Evolutionary conservation across 2,888 invertebrate species (phyloP).

Genomic region (Hirtodrosophila histrioides): DNA sequence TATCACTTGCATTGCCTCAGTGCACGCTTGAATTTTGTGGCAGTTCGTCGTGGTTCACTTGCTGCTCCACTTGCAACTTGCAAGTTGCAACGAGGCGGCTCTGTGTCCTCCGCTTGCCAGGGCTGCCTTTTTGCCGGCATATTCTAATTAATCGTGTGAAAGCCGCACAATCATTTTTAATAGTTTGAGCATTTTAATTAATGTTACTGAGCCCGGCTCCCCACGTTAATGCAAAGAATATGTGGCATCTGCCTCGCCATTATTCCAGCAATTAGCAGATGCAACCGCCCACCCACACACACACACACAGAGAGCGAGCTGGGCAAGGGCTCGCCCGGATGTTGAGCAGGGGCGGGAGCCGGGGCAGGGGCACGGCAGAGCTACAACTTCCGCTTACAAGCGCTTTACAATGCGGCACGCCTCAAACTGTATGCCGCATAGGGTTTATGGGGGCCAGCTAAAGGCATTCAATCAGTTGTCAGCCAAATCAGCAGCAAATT

Average conservation of each 20-base stretch:
- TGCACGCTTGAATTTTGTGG: constrained; percentile 44
- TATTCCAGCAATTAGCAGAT: constrained; percentile 46
- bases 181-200: constrained; percentile 63
- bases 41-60: constrained; percentile 65
- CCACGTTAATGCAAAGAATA: constrained; percentile 40
- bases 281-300: constrained; percentile 46
- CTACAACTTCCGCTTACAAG: constrained; percentile 66
- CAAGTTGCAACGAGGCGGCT: background rate
- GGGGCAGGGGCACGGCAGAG: constrained; percentile 13
- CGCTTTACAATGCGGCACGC: constrained; percentile 63
- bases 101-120: too few species aligned
- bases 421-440: constrained; percentile 34
- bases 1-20: constrained; percentile 55
- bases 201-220: constrained; percentile 23
- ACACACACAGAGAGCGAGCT: constrained; percentile 14
- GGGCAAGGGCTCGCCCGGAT: constrained; percentile 42
- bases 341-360: constrained; percentile 38
- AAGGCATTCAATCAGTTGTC: constrained; percentile 56
- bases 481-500: constrained; percentile 12
- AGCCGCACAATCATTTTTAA: constrained; percentile 39
- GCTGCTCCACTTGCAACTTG: constrained; percentile 42
- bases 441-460: constrained; percentile 19
- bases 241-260: constrained; percentile 25
- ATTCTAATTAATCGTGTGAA: constrained; percentile 69
- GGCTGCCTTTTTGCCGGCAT: constrained; percentile 4